phyloP scores from a whole-genome alignment of 2,888 invertebrate genomes.

The Drosophila nr. fundita region DNA sequence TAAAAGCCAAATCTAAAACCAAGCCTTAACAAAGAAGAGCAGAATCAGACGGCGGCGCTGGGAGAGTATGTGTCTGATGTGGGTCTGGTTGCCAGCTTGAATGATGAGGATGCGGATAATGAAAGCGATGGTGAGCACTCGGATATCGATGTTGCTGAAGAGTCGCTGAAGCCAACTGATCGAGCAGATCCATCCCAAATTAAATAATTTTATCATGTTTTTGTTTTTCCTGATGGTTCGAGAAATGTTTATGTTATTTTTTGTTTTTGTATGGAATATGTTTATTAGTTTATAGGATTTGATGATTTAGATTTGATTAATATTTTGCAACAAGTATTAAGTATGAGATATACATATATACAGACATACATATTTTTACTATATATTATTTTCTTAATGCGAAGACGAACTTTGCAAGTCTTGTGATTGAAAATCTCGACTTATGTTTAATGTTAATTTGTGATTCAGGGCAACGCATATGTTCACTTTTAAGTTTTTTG shows the following conservation, averaged over 20 bases:
- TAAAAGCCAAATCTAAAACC: background rate
- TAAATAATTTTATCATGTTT: conserved; percentile 10
- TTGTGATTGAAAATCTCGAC: conserved; percentile 72
- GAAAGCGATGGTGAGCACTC: conserved; percentile 64
- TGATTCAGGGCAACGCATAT: conserved; percentile 51
- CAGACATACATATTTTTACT: conserved; percentile 13
- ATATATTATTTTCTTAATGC: conserved; percentile 15
- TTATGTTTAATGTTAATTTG: conserved; percentile 45
- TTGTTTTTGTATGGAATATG: background rate
- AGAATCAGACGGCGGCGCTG: background rate
- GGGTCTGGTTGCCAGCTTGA: conserved; percentile 43
- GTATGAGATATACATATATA: conserved; percentile 17
- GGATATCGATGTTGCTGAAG: conserved; percentile 31
- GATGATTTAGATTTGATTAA: conserved; percentile 36
- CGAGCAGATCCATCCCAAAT: background rate
- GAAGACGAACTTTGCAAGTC: conserved; percentile 44
- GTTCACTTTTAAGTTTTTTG: conserved; percentile 38
- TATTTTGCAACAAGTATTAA: conserved; percentile 65
- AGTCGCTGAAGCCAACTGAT: no score
- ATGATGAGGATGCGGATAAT: conserved; percentile 41
- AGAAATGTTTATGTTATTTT: conserved; percentile 1
- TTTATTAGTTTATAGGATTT: conserved; percentile 3
- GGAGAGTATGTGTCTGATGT: conserved; percentile 61
- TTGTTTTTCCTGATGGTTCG: conserved; percentile 4
- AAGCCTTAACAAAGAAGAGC: background rate